A percentile compares a stretch with the other conserved stretches of the same genome.
phyloP scores from a whole-genome alignment of 1,140 invertebrate genomes.

The Microplitis demolitor region DNA sequence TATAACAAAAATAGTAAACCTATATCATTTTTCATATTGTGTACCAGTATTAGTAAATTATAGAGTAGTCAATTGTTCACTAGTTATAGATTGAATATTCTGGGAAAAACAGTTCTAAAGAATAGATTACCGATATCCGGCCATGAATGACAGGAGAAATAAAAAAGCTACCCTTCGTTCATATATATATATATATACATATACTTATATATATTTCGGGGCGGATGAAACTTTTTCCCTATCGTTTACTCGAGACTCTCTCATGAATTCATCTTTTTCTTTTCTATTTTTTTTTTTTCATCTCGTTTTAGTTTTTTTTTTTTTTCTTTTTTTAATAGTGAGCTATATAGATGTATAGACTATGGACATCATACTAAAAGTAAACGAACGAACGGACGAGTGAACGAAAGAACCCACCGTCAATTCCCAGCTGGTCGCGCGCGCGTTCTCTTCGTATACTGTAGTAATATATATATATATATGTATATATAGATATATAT shows the following conservation, averaged over 20 bases:
- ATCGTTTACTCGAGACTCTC: slow-evolving; percentile 10
- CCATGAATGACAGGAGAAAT: background rate
- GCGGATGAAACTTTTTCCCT: slow-evolving; percentile 22
- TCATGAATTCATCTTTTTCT: background rate
- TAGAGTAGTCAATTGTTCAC: too few species aligned
- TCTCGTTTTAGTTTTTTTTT: background rate
- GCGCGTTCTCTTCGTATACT: slow-evolving; percentile 13
- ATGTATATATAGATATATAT: too few species aligned
- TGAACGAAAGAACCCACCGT: slow-evolving; percentile 2
- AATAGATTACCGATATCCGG: background rate
- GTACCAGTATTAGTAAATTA: too few species aligned
- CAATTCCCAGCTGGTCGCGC: slow-evolving; percentile 40
- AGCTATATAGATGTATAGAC: background rate
- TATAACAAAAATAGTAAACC: too few species aligned
- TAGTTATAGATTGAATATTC: too few species aligned
- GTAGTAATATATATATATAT: too few species aligned
- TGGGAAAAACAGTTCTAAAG: too few species aligned
- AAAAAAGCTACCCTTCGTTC: slow-evolving; percentile 9
- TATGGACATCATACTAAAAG: background rate
- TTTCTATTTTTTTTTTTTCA: background rate
- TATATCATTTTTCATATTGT: too few species aligned
- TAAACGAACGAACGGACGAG: background rate
- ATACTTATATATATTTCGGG: background rate
- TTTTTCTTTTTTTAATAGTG: background rate
- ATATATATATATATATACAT: too few species aligned